Conservation (phyloP, 2,113 vertebrate species). For the Grammomys dolichurus region DNA sequence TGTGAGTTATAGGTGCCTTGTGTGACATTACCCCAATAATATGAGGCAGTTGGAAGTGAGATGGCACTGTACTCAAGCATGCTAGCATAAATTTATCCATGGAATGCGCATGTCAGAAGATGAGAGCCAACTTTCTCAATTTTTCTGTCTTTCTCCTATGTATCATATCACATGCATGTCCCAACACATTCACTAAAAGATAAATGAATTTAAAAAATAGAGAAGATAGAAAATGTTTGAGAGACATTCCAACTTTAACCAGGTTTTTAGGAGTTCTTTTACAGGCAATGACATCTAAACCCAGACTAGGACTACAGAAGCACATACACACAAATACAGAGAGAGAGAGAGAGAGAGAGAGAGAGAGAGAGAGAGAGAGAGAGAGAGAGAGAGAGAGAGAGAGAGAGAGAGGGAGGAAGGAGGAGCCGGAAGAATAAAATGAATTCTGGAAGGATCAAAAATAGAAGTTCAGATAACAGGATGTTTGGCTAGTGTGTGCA, state of each 20-base stretch:
- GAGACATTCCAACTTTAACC: background rate
- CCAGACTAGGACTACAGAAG: background rate
- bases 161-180: background rate
- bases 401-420: too few species aligned
- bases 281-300: background rate
- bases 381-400: too few species aligned
- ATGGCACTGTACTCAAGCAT: background rate
- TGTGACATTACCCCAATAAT: background rate
- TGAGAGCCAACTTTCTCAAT: background rate
- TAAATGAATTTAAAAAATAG: too few species aligned
- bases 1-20: background rate
- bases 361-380: too few species aligned
- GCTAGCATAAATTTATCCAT: too few species aligned
- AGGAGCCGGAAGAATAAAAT: background rate
- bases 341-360: too few species aligned
- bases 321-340: too few species aligned
- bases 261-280: background rate
- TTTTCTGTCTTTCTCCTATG: background rate
- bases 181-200: background rate
- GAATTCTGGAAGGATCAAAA: background rate
- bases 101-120: too few species aligned
- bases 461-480: background rate
- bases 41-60: background rate
- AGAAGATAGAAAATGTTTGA: background rate
- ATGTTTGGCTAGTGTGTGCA: background rate